Conservation (phyloP, 2,888 invertebrate genomes). For the Aphidius colemani region DNA sequence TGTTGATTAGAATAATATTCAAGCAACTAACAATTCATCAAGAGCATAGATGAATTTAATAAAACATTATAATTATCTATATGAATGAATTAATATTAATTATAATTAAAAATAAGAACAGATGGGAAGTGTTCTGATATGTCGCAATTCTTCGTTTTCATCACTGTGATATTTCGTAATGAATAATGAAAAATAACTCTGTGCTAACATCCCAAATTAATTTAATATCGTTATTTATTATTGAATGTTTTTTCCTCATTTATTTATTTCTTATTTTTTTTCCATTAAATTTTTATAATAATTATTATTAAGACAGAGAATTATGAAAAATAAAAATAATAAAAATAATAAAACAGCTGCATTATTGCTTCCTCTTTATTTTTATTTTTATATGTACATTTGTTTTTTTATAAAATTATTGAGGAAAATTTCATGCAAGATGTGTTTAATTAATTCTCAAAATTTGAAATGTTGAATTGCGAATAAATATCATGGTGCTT, state of each 20-base stretch:
- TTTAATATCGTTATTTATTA: no score
- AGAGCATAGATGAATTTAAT: slow-evolving; percentile 41
- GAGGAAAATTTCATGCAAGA: neutral
- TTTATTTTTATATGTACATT: slow-evolving; percentile 5
- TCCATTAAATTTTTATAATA: slow-evolving; percentile 1
- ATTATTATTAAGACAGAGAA: slow-evolving; percentile 6
- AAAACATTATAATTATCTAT: no score
- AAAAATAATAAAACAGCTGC: no score
- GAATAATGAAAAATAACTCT: slow-evolving; percentile 33
- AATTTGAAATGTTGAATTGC: slow-evolving; percentile 41
- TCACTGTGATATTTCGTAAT: slow-evolving; percentile 57
- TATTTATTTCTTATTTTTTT: neutral
- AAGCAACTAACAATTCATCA: slow-evolving; percentile 43
- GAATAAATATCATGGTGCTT: slow-evolving; percentile 45
- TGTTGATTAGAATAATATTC: slow-evolving; percentile 51
- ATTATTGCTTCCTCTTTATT: slow-evolving; percentile 9
- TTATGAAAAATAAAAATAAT: neutral
- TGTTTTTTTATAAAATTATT: slow-evolving; percentile 8
- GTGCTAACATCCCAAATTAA: slow-evolving; percentile 28
- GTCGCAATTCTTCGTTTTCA: slow-evolving; percentile 48
- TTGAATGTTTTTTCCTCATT: no score
- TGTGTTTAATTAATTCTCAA: slow-evolving; percentile 43
- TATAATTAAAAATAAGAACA: slow-evolving; percentile 29
- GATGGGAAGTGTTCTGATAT: slow-evolving; percentile 46
- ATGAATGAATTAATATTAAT: slow-evolving; percentile 23